phyloP scores from a whole-genome alignment of 2,797 vertebrate genomes.

The Chrosomus eos region DNA sequence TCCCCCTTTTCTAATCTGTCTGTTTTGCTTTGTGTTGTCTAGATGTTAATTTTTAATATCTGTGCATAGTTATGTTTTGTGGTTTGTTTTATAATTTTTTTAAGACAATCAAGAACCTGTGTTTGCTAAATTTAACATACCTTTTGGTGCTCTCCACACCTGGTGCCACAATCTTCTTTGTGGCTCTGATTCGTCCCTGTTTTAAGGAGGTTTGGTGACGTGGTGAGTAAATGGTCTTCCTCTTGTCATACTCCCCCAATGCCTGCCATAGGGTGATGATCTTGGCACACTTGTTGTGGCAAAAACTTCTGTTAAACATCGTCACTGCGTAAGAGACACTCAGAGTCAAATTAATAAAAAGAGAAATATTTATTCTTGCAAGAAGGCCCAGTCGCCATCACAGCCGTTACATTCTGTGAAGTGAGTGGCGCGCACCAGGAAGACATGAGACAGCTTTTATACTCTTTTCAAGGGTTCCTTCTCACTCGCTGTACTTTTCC shows the following conservation, averaged over 20 bases:
- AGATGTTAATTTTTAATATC: background rate
- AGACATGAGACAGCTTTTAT: no score
- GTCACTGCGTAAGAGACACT: no score
- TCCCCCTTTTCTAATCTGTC: background rate
- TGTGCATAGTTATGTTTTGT: background rate
- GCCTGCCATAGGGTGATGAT: background rate
- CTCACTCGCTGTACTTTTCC: no score
- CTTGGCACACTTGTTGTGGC: background rate
- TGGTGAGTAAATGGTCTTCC: background rate
- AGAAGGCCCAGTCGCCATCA: no score
- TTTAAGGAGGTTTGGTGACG: constrained; percentile 21
- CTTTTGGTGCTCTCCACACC: constrained; percentile 47
- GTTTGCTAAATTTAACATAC: background rate
- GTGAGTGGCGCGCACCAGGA: no score
- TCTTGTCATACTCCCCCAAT: constrained; percentile 9
- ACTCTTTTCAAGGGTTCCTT: no score
- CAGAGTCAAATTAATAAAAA: no score
- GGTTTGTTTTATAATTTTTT: constrained; percentile 1
- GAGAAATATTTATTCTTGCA: no score
- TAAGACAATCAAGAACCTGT: background rate
- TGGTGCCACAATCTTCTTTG: constrained; percentile 44
- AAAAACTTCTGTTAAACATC: no score
- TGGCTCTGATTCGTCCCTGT: constrained; percentile 34
- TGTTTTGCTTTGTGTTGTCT: background rate
- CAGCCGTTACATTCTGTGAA: no score